Base-by-base conservation (phyloP, 2,797 vertebrate genomes). In the Channa striata region DNA sequence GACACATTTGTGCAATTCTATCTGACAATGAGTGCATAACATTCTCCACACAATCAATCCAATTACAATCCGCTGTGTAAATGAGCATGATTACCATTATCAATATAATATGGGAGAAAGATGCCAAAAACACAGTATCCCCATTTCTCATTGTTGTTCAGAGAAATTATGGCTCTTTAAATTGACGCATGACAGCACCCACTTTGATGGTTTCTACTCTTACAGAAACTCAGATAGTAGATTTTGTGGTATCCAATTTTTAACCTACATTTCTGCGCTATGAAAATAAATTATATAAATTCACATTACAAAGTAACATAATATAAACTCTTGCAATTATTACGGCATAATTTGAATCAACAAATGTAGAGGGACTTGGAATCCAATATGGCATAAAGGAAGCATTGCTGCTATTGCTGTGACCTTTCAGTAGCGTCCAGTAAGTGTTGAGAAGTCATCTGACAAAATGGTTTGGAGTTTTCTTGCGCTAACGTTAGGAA, bases 1-100 rank as follows among this genome's bases (percentile, higher is more conserved):
- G 70, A 82, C 77, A 74, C 65, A 56, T 72, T 73, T 63, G 21
- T 74, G 75, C 68, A 53, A 46, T 77, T 80, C 61, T 30, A 69
- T 46, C 51, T 36, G 77, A 89, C 72, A 89, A 84, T 73, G 60
- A 75, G 74, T 40, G n/a, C 39, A 47, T 44, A 77, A 76, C 64
- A 78, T 85, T 60, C 84, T 74, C 74, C 59, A 47, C 25, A 66
- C 59, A 65, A 80, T 86, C 67, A 82, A 40, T 50, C 53, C 52
- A 21, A 34, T 37, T 33, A 46, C 37, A 43, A 7, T 49, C 61
- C 72, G 67, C 46, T 43, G 21, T 61, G 50, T 52, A 67, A 77
- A 81, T 72, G 51, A 72, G 47, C 23, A 11, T 19, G 25, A 44
- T 43, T 58, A 57, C 48, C 54, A 8, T 54, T 42, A 67, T 64